These are phyloP conservation scores for Tetramorium simillimum DNA, from an alignment of 1,140 invertebrate species.

Conservation along the genomic window DNA sequence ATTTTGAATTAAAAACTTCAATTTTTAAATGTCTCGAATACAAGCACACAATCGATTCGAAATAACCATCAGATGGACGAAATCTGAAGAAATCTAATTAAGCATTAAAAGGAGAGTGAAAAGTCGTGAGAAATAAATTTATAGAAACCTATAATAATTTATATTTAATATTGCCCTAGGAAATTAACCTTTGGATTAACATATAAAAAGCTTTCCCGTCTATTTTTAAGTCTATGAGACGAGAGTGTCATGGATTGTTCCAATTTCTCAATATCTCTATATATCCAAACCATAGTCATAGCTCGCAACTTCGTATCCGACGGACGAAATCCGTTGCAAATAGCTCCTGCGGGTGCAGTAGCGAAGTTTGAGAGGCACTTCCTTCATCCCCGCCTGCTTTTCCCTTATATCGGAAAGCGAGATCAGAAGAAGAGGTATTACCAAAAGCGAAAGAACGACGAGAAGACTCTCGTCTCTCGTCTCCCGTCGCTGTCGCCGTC, in stretches of 20 bases:
- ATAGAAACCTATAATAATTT: not conserved
- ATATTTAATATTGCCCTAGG: not conserved
- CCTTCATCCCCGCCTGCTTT: constrained; percentile 12
- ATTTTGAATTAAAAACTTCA: not conserved
- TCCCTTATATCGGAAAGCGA: constrained; percentile 30
- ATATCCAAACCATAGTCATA: constrained; percentile 27
- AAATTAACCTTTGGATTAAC: too few relatives aligned
- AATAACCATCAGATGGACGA: not conserved
- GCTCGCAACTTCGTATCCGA: constrained; percentile 33
- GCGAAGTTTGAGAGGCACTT: constrained; percentile 48
- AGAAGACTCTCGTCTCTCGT: constrained; percentile 50
- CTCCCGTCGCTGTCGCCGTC: constrained; percentile 13
- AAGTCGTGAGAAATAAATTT: not conserved
- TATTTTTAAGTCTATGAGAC: not conserved
- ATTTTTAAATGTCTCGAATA: not conserved
- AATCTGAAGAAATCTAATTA: not conserved
- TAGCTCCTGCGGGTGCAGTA: constrained; percentile 22
- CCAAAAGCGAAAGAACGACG: constrained; percentile 55
- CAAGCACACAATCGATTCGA: not conserved
- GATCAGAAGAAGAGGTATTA: constrained; percentile 55
- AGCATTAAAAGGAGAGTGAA: not conserved
- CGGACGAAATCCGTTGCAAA: constrained; percentile 54
- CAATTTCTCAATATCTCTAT: not conserved
- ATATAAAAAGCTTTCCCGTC: not conserved
- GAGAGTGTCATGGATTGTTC: not conserved